Conservation (phyloP, 2,113 vertebrate genomes). For the Acanthochromis polyacanthus region DNA sequence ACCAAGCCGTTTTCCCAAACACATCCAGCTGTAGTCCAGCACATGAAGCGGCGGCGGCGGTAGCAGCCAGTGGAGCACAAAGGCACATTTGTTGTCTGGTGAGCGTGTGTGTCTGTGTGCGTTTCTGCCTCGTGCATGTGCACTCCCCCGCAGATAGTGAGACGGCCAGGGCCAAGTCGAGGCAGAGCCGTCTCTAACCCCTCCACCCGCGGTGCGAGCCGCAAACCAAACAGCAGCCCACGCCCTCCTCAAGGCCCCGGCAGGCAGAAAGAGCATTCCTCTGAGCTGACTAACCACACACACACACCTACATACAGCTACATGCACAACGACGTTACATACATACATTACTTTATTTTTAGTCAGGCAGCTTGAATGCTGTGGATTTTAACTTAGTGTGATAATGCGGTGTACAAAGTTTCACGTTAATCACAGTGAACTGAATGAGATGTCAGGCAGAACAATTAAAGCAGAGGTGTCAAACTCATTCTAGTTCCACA, state of each 20-base stretch:
- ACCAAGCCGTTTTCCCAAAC: slow-evolving; percentile 31
- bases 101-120: slow-evolving; percentile 43
- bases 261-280: slow-evolving; percentile 85
- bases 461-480: no score
- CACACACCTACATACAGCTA: slow-evolving; percentile 6
- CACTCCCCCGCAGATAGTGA: slow-evolving; percentile 86
- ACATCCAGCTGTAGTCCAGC: slow-evolving; percentile 51
- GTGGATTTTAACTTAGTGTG: neutral
- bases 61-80: slow-evolving; percentile 75
- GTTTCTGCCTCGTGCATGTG: slow-evolving; percentile 30
- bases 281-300: slow-evolving; percentile 82
- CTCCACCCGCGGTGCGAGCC: slow-evolving; percentile 84
- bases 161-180: slow-evolving; percentile 77
- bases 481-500: no score
- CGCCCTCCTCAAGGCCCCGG: slow-evolving; percentile 80
- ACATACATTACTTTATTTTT: no score
- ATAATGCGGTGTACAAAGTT: neutral
- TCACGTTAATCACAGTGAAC: neutral
- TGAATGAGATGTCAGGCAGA: no score
- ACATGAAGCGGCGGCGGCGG: slow-evolving; percentile 26
- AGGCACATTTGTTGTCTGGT: slow-evolving; percentile 84
- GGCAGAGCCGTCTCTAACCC: slow-evolving; percentile 78
- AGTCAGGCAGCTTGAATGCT: neutral
- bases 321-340: slow-evolving; percentile 1
- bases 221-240: slow-evolving; percentile 89